phyloP scores from a whole-genome alignment of 1,140 invertebrate genomes.

The Ectropis grisescens region DNA sequence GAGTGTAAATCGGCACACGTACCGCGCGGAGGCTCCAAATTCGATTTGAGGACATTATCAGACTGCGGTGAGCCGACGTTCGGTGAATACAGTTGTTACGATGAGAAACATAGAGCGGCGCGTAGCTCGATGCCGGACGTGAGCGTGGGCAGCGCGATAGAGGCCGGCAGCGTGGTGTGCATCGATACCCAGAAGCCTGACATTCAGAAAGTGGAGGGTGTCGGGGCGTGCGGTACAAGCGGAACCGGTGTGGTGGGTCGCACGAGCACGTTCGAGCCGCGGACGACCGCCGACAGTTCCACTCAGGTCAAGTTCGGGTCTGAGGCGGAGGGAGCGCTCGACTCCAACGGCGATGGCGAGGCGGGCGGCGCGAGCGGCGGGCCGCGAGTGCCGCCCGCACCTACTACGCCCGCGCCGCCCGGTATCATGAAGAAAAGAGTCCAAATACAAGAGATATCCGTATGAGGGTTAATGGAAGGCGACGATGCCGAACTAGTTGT shows the following conservation, averaged over 20 bases:
- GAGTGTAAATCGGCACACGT: conserved; percentile 67
- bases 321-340: conserved; percentile 34
- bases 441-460: conserved; percentile 90
- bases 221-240: conserved; percentile 32
- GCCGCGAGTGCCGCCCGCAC: conserved; percentile 69
- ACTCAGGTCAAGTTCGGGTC: conserved; percentile 65
- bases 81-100: conserved; percentile 76
- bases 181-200: conserved; percentile 69
- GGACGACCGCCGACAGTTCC: conserved; percentile 51
- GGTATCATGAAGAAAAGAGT: conserved; percentile 86
- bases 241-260: conserved; percentile 40
- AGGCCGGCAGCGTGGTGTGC: conserved; percentile 63
- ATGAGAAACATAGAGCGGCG: conserved; percentile 71
- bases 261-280: conserved; percentile 62
- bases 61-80: conserved; percentile 69
- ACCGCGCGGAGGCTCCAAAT: conserved; percentile 57
- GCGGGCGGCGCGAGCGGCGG: conserved; percentile 48
- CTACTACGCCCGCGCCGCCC: conserved; percentile 80
- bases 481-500: conserved; percentile 50
- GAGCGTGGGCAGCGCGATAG: conserved; percentile 74
- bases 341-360: conserved; percentile 67
- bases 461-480: conserved; percentile 73
- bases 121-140: conserved; percentile 74
- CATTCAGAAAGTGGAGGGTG: conserved; percentile 65
- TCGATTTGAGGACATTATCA: conserved; percentile 66